Evolutionary conservation across 2,797 vertebrate genomes (phyloP).

Genomic region (Sebastes trivittatus): DNA sequence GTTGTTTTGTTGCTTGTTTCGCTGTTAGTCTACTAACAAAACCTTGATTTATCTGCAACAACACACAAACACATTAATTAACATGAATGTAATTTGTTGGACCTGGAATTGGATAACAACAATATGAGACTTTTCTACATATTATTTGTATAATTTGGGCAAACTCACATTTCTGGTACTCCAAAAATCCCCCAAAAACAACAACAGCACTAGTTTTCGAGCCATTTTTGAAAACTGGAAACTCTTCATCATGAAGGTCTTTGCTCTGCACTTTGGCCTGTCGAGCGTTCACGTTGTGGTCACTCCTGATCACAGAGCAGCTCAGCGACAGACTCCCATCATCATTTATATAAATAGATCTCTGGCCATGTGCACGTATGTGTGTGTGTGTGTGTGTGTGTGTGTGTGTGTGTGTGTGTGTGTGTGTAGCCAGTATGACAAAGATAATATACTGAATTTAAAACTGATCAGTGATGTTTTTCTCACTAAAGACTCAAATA

Average conservation of each 20-base stretch:
- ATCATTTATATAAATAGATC: slow-evolving; percentile 36
- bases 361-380: neutral
- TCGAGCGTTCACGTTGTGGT: slow-evolving; percentile 7
- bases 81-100: neutral
- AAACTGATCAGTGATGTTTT: neutral
- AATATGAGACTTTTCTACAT: neutral
- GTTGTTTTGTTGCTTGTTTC: neutral
- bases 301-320: slow-evolving; percentile 35
- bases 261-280: neutral
- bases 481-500: neutral
- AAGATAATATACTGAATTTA: neutral
- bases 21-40: neutral
- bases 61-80: neutral
- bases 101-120: neutral
- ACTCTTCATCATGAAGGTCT: neutral
- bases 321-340: slow-evolving; percentile 16
- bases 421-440: neutral
- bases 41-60: neutral
- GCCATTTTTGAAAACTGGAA: neutral
- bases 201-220: neutral
- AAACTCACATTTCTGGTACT: neutral
- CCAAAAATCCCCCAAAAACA: neutral
- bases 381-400: neutral
- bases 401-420: neutral
- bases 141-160: neutral